Evolutionary conservation across 2,797 vertebrate species (phyloP).

Genomic region (Anniella stebbinsi): DNA sequence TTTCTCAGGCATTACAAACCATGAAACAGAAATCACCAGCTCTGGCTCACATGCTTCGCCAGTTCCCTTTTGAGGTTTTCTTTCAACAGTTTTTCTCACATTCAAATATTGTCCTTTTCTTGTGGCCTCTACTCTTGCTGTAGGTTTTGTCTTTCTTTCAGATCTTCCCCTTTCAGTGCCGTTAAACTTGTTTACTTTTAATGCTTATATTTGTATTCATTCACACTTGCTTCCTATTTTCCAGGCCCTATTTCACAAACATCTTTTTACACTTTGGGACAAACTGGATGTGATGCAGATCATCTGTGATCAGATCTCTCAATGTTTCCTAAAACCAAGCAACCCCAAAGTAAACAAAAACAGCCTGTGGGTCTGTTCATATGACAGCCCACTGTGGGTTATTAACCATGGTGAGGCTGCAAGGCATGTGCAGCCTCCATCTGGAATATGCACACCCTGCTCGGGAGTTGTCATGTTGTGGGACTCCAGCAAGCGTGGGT

Average conservation of each 20-base stretch:
- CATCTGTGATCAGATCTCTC: not conserved
- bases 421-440: too few species aligned
- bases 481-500: too few species aligned
- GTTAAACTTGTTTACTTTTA: not conserved
- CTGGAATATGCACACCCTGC: too few species aligned
- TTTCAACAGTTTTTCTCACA: not conserved
- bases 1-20: too few species aligned
- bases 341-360: not conserved
- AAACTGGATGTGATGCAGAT: not conserved
- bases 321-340: not conserved
- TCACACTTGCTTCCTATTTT: not conserved
- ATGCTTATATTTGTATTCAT: not conserved
- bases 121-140: not conserved
- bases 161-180: conserved; percentile 44
- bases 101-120: not conserved
- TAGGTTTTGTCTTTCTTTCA: not conserved
- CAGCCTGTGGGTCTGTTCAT: not conserved
- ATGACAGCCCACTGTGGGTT: too few species aligned
- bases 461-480: too few species aligned
- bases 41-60: not conserved
- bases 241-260: not conserved
- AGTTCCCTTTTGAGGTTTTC: not conserved
- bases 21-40: not conserved
- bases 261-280: not conserved
- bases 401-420: too few species aligned